Base-by-base conservation (phyloP, 2,113 vertebrate genomes). In the Mola mola region DNA sequence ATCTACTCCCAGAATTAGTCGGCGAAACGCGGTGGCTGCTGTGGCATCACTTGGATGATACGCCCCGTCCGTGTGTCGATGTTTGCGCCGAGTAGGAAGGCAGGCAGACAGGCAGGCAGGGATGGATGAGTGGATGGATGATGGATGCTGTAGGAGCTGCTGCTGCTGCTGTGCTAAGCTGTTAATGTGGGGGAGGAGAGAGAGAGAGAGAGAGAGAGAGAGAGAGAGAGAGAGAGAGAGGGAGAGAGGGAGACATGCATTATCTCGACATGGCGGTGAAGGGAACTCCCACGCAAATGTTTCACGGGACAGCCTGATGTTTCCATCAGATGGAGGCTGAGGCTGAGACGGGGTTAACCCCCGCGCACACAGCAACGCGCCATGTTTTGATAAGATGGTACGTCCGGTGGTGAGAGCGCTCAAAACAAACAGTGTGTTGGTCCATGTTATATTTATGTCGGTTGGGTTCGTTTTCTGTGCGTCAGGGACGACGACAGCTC, bases 241-340 rank as follows among this genome's bases (percentile, higher is more conserved):
- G 66, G 62, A 75, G 78, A 67, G 75, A 51, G 56, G 66, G 74
- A 53, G 44, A 57, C 70, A 36, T 67, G 88, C 82, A 74, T 83
- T 82, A 86, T 82, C 77, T 83, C 77, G 86, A 91, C 84, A 89
- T 88, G 90, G 88, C 85, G 85, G 81, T 83, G 87, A 64, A 82
- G 92, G 93, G 91, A 93, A 93, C 93, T 93, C 93, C 92, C 90
- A 93, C 93, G 92, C 93, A 92, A 87, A 77, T 79, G 77, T 80
- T 88, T 74, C 87, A 88, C 88, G 90, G 91, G 91, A 85, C 92
- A 89, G 91, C 91, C 90, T 91, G 84, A 88, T 91, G 91, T 90
- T 90, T 88, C 89, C 89, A 90, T 90, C 89, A 89, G 89, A 90
- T 90, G 91, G 91, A 92, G 81, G 84, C 82, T 81, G 79, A 84